A percentile compares a stretch with the other conserved stretches of the same genome.
phyloP scores from a whole-genome alignment of 2,113 vertebrate genomes.

The Crypturellus undulatus region DNA sequence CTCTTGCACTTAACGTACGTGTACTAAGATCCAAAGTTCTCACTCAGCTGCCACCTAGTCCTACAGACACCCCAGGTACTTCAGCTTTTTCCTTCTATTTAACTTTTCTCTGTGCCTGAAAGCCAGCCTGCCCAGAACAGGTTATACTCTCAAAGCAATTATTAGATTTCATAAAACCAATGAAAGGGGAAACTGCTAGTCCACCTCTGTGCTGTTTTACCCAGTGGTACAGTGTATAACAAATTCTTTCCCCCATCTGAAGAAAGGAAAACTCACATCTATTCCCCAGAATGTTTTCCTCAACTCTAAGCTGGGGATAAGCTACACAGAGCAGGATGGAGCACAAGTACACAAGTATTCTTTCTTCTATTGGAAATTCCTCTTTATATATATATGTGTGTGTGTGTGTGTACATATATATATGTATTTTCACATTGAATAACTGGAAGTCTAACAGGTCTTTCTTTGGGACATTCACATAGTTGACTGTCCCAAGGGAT shows the following conservation, averaged over 20 bases:
- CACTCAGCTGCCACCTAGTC: slow-evolving; percentile 27
- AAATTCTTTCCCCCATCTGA: not conserved
- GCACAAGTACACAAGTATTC: not conserved
- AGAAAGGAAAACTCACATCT: not conserved
- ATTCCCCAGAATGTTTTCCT: not conserved
- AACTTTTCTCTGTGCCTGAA: not conserved
- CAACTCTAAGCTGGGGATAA: not conserved
- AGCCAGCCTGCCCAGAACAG: not conserved
- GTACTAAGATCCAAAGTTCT: slow-evolving; percentile 2
- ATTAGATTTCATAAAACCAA: not conserved
- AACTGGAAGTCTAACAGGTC: not conserved
- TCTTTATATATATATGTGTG: not conserved
- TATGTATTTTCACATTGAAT: not conserved
- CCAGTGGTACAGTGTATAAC: too few species aligned
- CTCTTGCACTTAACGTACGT: not conserved
- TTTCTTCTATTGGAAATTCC: not conserved
- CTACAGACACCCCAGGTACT: not conserved
- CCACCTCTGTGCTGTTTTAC: not conserved
- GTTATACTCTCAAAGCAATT: not conserved
- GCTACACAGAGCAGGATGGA: not conserved
- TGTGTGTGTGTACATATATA: too few species aligned
- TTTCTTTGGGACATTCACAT: not conserved
- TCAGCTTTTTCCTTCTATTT: not conserved
- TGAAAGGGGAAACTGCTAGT: not conserved
- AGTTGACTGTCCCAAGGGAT: not conserved